Conservation (phyloP, 1,140 invertebrate genomes). For the Glossosoma conforme region DNA sequence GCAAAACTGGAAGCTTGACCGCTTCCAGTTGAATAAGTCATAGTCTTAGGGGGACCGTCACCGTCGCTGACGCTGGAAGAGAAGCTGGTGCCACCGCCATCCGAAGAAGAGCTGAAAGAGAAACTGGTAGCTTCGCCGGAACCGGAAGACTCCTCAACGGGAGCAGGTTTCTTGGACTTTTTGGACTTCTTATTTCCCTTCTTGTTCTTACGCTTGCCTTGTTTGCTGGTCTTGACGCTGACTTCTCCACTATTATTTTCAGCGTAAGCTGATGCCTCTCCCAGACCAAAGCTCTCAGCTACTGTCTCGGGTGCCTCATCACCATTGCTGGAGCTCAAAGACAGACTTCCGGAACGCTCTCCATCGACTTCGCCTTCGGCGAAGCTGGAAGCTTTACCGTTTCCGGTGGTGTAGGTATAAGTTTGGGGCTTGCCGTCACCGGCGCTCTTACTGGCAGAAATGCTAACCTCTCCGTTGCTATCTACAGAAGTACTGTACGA, state of each 20-base stretch:
- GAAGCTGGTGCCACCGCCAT: conserved; percentile 7
- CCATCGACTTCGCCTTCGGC: neutral
- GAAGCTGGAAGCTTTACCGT: conserved; percentile 3
- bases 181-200: too few species aligned
- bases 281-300: neutral
- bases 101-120: conserved; percentile 14
- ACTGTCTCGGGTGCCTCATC: neutral
- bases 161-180: too few species aligned
- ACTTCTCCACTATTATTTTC: conserved; percentile 16
- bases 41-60: conserved; percentile 16
- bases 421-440: conserved; percentile 1
- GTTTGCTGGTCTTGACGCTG: conserved; percentile 14
- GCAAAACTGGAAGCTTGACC: conserved; percentile 18
- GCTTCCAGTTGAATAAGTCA: conserved; percentile 22
- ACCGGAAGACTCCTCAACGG: neutral
- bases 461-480: neutral
- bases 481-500: too few species aligned
- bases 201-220: too few species aligned
- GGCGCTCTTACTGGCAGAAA: neutral
- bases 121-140: too few species aligned
- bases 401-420: conserved; percentile 13
- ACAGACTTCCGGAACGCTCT: neutral
- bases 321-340: neutral
- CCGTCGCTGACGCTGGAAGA: conserved; percentile 17
- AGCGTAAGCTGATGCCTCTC: conserved; percentile 5